Conservation (phyloP, 2,888 invertebrate species). For the Plebejus argus region DNA sequence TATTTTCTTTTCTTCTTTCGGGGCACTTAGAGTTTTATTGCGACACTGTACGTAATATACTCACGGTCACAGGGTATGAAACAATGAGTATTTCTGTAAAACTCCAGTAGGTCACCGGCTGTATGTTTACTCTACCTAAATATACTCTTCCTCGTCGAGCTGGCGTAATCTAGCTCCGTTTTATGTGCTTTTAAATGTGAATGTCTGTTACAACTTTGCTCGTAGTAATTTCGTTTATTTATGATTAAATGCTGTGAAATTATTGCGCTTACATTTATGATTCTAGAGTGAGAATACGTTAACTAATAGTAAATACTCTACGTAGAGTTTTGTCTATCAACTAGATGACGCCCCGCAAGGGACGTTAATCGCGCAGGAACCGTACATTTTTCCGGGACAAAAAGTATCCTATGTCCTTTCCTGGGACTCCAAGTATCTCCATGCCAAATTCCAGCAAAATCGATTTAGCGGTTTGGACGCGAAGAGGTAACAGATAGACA, state of each 20-base stretch:
- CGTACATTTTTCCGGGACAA: too few relatives aligned
- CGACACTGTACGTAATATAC: not conserved
- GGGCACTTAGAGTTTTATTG: slow-evolving; percentile 2
- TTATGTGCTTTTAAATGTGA: slow-evolving; percentile 4
- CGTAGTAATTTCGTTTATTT: not conserved
- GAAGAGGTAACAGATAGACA: too few relatives aligned
- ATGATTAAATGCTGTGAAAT: too few relatives aligned
- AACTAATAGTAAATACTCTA: not conserved
- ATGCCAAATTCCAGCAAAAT: too few relatives aligned
- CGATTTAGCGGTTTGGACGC: too few relatives aligned
- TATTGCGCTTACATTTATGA: too few relatives aligned
- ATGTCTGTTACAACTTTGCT: not conserved
- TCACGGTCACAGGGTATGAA: slow-evolving; percentile 7
- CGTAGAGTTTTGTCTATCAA: too few relatives aligned
- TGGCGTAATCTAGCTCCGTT: not conserved
- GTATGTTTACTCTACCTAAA: slow-evolving; percentile 15
- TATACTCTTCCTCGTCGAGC: slow-evolving; percentile 15
- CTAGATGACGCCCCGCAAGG: too few relatives aligned
- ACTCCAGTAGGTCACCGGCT: slow-evolving; percentile 11
- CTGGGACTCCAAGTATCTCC: too few relatives aligned
- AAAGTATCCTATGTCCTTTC: too few relatives aligned
- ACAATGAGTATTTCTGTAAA: slow-evolving; percentile 23
- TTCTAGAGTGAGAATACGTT: not conserved
- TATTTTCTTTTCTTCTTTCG: not conserved
- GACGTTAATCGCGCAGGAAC: too few relatives aligned